phyloP scores from a whole-genome alignment of 2,113 vertebrate genomes.

The Lagopus muta region DNA sequence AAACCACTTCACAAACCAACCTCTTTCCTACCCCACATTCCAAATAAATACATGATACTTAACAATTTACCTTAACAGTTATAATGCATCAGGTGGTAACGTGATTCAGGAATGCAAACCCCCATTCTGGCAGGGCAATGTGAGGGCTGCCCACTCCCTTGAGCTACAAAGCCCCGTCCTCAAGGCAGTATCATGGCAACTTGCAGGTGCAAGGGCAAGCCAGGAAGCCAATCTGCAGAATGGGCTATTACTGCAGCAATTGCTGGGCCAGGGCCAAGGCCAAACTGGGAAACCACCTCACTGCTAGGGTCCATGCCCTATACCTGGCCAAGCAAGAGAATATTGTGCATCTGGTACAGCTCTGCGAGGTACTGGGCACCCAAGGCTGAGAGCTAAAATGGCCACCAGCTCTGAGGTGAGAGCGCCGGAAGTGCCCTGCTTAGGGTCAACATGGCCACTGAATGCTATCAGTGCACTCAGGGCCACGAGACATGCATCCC shows the following conservation, averaged over 20 bases:
- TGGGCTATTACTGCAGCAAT: accelerated
- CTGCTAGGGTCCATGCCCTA: too few species aligned
- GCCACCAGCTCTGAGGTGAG: background rate
- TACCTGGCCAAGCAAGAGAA: background rate
- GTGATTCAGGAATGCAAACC: accelerated
- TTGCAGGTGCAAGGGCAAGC: background rate
- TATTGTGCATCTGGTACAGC: accelerated
- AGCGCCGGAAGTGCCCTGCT: too few species aligned
- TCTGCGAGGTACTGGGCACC: accelerated
- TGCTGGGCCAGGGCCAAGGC: background rate
- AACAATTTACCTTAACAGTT: background rate
- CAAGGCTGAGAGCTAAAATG: background rate
- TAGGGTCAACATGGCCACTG: too few species aligned
- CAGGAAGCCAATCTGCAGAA: background rate
- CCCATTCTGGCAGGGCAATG: accelerated
- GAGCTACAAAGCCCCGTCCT: background rate
- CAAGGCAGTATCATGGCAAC: background rate
- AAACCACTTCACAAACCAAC: accelerated
- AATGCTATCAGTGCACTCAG: background rate
- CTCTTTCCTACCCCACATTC: accelerated
- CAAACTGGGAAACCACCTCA: accelerated
- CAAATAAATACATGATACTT: accelerated
- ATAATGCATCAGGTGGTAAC: accelerated
- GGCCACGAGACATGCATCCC: background rate
- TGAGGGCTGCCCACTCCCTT: accelerated